phyloP scores from a whole-genome alignment of 1,140 invertebrate species.

The Planococcus citri region DNA sequence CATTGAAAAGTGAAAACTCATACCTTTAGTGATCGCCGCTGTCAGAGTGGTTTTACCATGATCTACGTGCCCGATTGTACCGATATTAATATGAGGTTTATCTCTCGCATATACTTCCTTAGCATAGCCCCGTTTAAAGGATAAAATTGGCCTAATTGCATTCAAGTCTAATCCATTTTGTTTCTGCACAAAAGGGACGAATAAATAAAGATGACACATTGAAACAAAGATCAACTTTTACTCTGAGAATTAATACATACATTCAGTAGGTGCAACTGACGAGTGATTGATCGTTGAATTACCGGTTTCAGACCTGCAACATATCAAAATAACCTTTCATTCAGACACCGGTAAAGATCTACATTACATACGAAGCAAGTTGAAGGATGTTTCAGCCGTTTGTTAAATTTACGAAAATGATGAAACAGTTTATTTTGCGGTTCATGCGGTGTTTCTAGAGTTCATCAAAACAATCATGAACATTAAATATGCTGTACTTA shows the following conservation, averaged over 20 bases:
- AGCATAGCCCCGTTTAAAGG: conserved; percentile 35
- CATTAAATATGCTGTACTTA: neutral
- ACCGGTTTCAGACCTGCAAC: neutral
- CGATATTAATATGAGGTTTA: conserved; percentile 97
- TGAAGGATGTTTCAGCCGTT: no score
- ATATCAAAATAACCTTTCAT: no score
- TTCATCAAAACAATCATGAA: no score
- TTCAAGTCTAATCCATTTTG: neutral
- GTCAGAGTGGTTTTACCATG: conserved; percentile 99
- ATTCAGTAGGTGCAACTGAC: neutral
- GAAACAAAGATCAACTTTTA: no score
- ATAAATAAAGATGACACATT: no score
- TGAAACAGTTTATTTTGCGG: no score
- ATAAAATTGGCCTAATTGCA: neutral
- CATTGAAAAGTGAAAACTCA: no score
- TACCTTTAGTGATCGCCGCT: conserved; percentile 88
- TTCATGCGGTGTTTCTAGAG: no score
- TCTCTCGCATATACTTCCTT: conserved; percentile 61
- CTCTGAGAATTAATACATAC: neutral
- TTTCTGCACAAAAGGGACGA: neutral
- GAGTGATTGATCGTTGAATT: neutral
- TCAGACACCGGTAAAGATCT: no score
- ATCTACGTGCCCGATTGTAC: conserved; percentile 98
- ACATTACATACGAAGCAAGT: no score
- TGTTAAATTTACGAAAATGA: no score